Conservation (phyloP, 2,797 vertebrate genomes). For the Onychomys torridus region DNA sequence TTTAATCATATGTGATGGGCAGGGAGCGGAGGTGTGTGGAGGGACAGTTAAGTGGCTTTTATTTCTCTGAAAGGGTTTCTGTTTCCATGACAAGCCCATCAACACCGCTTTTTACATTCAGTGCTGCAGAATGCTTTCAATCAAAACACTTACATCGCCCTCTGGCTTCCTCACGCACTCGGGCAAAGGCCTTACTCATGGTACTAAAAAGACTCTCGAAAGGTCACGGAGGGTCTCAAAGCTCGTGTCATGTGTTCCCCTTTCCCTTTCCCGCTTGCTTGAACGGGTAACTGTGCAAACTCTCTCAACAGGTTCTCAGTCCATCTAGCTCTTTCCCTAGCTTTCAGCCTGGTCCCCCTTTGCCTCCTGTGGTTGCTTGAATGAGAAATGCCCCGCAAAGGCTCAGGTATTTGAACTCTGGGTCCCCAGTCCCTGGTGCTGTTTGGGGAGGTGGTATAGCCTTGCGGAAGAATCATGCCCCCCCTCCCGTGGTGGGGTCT, state of each 20-base stretch:
- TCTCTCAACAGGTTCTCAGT: not conserved
- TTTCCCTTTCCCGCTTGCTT: not conserved
- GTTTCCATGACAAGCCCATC: not conserved
- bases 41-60: conserved; percentile 20
- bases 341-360: not conserved
- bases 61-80: conserved; percentile 15
- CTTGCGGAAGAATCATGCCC: too few species aligned
- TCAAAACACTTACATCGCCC: not conserved
- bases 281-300: not conserved
- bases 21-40: not conserved
- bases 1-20: not conserved
- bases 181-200: not conserved
- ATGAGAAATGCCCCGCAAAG: not conserved
- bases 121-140: not conserved
- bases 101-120: not conserved
- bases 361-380: not conserved
- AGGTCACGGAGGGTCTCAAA: not conserved
- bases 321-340: not conserved
- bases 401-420: not conserved
- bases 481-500: not conserved
- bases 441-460: not conserved
- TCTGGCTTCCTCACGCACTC: not conserved
- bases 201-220: not conserved
- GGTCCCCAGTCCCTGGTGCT: not conserved
- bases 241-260: not conserved